A percentile compares a stretch with the other conserved stretches of the same genome.
phyloP scores from a whole-genome alignment of 2,113 vertebrate species.

The Rattus rattus region DNA sequence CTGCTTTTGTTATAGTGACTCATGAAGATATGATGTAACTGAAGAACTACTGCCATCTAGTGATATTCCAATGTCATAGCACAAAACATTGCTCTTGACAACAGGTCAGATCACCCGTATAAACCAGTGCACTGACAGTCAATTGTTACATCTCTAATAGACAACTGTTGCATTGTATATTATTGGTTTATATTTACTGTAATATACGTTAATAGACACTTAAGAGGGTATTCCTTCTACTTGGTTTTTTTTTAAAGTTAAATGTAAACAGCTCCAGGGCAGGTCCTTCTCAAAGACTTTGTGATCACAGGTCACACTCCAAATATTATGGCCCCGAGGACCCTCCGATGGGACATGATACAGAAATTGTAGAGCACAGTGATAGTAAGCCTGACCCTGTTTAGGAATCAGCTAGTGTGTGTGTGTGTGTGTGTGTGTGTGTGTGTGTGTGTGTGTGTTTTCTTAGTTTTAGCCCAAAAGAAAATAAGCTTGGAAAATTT shows the following conservation, averaged over 20 bases:
- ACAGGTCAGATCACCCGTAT: too few relatives aligned
- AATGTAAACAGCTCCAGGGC: neutral
- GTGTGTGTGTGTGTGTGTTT: too few relatives aligned
- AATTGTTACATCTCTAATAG: neutral
- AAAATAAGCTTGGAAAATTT: neutral
- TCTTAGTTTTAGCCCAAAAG: neutral
- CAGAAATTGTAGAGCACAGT: neutral
- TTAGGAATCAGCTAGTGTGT: neutral
- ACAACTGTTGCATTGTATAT: neutral
- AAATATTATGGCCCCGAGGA: neutral
- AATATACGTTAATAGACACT: neutral
- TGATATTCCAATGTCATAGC: neutral
- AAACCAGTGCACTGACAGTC: neutral
- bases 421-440: neutral
- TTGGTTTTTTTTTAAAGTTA: neutral
- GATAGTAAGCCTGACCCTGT: neutral
- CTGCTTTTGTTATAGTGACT: too few relatives aligned
- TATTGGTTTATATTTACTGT: neutral
- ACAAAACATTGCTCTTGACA: neutral
- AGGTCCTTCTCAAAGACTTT: neutral
- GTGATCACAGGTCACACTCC: neutral
- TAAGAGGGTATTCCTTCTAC: neutral
- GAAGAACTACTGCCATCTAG: neutral
- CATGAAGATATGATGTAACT: neutral
- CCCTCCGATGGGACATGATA: neutral